Percentiles rank a stretch among this genome's conserved stretches.
These are phyloP conservation scores for Drosophila paulistorum DNA, from an alignment of 1,140 invertebrate genomes.

Conservation along the genomic window DNA sequence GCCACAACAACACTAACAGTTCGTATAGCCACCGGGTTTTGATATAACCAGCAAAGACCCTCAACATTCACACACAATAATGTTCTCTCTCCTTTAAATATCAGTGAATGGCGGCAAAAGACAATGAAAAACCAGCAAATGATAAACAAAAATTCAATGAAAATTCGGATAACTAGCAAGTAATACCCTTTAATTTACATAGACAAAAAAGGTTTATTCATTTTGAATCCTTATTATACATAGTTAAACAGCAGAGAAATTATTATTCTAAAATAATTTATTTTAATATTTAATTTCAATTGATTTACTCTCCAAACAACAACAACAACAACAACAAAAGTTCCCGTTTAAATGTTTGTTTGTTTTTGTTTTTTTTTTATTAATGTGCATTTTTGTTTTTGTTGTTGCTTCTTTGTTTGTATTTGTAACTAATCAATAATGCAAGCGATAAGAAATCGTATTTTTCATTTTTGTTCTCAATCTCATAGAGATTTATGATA, in stretches of 20 bases:
- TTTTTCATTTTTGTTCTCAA: not conserved
- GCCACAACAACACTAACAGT: conserved; percentile 7
- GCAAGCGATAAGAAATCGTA: not conserved
- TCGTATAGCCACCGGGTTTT: conserved; percentile 25
- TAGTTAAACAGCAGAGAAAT: too few relatives aligned
- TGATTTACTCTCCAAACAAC: too few relatives aligned
- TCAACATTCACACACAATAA: conserved; percentile 7
- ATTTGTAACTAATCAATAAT: not conserved
- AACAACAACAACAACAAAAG: too few relatives aligned
- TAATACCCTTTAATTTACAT: too few relatives aligned
- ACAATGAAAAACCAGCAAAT: not conserved
- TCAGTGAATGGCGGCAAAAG: conserved; percentile 11
- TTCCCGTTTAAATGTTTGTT: too few relatives aligned
- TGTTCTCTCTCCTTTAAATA: conserved; percentile 9
- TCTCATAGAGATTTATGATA: conserved; percentile 7
- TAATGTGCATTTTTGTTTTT: too few relatives aligned
- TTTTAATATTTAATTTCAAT: too few relatives aligned
- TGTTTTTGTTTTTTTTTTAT: too few relatives aligned
- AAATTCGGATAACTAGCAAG: not conserved
- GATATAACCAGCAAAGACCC: conserved; percentile 25
- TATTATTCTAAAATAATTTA: too few relatives aligned
- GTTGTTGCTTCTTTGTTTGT: too few relatives aligned
- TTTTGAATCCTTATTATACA: too few relatives aligned
- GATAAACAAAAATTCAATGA: not conserved
- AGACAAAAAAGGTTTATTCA: too few relatives aligned